These are phyloP conservation scores for Tapera naevia DNA, from an alignment of 2,797 vertebrate species.

Conservation along the genomic window DNA sequence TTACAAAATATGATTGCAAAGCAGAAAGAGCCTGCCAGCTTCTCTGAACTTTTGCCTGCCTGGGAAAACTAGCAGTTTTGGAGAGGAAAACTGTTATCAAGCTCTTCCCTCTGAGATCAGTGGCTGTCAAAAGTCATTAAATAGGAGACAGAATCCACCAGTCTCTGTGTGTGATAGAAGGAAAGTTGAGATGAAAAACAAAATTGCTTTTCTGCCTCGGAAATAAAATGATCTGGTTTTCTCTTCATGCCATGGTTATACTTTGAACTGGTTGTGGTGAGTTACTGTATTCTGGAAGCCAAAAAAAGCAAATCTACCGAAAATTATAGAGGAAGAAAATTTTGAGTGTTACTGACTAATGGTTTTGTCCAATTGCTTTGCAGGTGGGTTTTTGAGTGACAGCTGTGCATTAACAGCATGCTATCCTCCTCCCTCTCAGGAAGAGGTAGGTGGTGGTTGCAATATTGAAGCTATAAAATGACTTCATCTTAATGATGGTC, in stretches of 20 bases:
- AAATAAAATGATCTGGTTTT: slow-evolving; percentile 33
- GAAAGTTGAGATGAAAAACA: slow-evolving; percentile 62
- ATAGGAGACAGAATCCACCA: slow-evolving; percentile 70
- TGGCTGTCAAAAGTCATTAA: slow-evolving; percentile 72
- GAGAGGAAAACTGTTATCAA: slow-evolving; percentile 60
- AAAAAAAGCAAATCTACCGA: slow-evolving; percentile 68
- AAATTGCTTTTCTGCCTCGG: slow-evolving; percentile 40
- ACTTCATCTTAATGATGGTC: slow-evolving; percentile 56
- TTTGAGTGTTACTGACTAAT: slow-evolving; percentile 79
- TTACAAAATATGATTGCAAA: slow-evolving; percentile 35
- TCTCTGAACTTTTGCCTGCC: slow-evolving; percentile 37
- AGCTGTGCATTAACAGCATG: slow-evolving; percentile 71
- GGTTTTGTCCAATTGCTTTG: slow-evolving; percentile 67
- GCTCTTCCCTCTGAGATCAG: slow-evolving; percentile 59
- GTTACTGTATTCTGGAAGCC: slow-evolving; percentile 67
- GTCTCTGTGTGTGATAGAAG: slow-evolving; percentile 53
- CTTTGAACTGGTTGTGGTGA: slow-evolving; percentile 20
- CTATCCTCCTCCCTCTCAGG: slow-evolving; percentile 62
- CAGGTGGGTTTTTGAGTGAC: slow-evolving; percentile 77
- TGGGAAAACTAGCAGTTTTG: slow-evolving; percentile 28
- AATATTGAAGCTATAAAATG: slow-evolving; percentile 48
- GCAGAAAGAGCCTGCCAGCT: neutral
- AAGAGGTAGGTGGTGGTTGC: slow-evolving; percentile 46
- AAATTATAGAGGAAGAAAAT: slow-evolving; percentile 81
- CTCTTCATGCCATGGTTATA: slow-evolving; percentile 35